A percentile compares a stretch with the other conserved stretches of the same genome.
phyloP scores from a whole-genome alignment of 1,140 invertebrate genomes.

The Nylanderia fulva region DNA sequence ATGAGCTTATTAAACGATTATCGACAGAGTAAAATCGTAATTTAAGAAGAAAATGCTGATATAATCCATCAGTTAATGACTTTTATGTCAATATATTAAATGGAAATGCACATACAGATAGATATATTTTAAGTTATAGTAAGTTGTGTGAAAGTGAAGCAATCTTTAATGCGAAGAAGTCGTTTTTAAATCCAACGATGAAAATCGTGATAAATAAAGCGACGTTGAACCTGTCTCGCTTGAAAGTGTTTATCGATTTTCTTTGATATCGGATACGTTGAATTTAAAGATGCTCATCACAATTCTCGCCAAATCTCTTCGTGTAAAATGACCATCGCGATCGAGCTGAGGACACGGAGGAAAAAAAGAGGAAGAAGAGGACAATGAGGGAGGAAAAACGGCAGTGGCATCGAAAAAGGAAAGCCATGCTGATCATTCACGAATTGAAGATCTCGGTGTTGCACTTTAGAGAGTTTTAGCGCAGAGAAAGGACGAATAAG shows the following conservation, averaged over 20 bases:
- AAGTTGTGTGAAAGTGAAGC: not conserved
- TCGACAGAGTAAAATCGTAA: no score
- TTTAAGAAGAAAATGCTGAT: not conserved
- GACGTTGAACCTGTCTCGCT: not conserved
- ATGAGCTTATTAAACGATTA: not conserved
- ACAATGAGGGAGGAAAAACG: constrained; percentile 50
- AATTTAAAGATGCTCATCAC: constrained; percentile 12
- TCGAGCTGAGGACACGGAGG: constrained; percentile 7
- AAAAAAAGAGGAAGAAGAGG: constrained; percentile 58
- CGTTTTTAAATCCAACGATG: not conserved
- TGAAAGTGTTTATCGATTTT: not conserved
- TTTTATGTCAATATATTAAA: not conserved
- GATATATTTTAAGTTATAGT: not conserved
- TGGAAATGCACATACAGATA: not conserved
- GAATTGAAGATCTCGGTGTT: constrained; percentile 75
- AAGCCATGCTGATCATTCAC: constrained; percentile 67
- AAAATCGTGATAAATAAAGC: not conserved
- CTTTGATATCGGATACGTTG: constrained; percentile 2
- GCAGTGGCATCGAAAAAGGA: constrained; percentile 72
- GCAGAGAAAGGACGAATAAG: constrained; percentile 60
- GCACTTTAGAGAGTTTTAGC: constrained; percentile 65
- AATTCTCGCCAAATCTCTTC: constrained; percentile 22
- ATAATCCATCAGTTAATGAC: not conserved
- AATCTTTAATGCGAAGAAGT: not conserved
- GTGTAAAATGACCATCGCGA: constrained; percentile 43